Percentiles rank a stretch among this genome's conserved stretches.
Evolutionary conservation across 2,888 invertebrate species (phyloP).

Genomic region (Lasioglossum morio): DNA sequence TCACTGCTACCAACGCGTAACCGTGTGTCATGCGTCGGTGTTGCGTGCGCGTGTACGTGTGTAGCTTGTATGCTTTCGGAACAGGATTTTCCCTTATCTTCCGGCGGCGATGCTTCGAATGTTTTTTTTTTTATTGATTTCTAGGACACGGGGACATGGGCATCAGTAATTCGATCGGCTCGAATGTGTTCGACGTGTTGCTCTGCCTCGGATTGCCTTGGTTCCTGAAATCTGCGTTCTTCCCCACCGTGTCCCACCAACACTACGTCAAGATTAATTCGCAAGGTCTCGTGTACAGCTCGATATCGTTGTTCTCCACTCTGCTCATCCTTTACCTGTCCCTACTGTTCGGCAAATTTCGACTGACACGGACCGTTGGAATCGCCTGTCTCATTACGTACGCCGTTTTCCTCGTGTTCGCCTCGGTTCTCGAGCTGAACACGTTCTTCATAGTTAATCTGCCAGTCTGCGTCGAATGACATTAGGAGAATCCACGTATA

Average conservation of each 20-base stretch:
- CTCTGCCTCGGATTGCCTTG: constrained; percentile 92
- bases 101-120: background rate
- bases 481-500: background rate
- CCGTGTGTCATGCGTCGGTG: background rate
- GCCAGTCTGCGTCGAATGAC: constrained; percentile 88
- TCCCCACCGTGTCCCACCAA: constrained; percentile 86
- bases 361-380: constrained; percentile 90
- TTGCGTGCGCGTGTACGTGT: background rate
- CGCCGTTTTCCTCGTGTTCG: constrained; percentile 88
- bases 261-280: constrained; percentile 91
- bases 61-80: background rate
- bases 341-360: constrained; percentile 89
- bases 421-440: constrained; percentile 91
- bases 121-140: constrained; percentile 61
- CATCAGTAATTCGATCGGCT: constrained; percentile 92
- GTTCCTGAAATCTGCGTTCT: constrained; percentile 89
- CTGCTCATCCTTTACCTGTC: constrained; percentile 89
- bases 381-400: constrained; percentile 89
- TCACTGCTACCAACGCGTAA: background rate
- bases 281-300: constrained; percentile 90
- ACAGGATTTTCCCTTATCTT: constrained; percentile 5
- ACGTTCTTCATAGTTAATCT: constrained; percentile 91
- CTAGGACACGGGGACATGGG: constrained; percentile 92
- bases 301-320: constrained; percentile 90
- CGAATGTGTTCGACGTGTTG: constrained; percentile 93